These are phyloP conservation scores for Rattus norvegicus DNA, from an alignment of 2,113 vertebrate species.

Conservation along the genomic window DNA sequence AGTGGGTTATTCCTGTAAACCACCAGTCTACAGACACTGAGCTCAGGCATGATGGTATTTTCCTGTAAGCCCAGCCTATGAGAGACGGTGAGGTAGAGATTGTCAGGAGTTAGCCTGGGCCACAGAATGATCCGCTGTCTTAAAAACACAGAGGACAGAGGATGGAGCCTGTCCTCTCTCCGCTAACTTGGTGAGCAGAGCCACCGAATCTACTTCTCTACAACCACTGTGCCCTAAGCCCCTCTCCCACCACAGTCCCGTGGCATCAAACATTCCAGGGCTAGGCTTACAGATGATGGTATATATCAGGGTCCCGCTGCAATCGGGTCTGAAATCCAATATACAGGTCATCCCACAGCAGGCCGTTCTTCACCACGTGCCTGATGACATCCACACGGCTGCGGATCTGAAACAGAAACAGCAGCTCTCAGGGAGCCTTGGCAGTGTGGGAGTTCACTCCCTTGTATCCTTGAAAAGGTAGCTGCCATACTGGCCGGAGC, in stretches of 20 bases:
- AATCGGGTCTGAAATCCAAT: constrained; percentile 91
- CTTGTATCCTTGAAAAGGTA: accelerated
- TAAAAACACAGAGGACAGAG: not conserved
- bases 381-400: constrained; percentile 88
- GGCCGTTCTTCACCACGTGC: constrained; percentile 85
- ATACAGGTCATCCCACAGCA: constrained; percentile 90
- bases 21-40: not conserved
- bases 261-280: not conserved
- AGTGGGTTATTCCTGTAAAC: not conserved
- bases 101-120: not conserved
- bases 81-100: no score
- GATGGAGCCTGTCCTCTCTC: no score
- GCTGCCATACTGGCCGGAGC: not conserved
- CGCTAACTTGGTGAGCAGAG: not conserved
- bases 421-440: not conserved
- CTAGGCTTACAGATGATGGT: constrained; percentile 87
- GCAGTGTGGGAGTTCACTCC: not conserved
- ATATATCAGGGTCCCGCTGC: constrained; percentile 87
- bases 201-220: not conserved
- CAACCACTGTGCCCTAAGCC: no score
- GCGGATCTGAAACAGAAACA: constrained; percentile 80
- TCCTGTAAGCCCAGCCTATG: not conserved
- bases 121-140: not conserved
- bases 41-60: no score
- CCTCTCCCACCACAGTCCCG: not conserved